These are phyloP conservation scores for Tadarida brasiliensis DNA, from an alignment of 2,797 vertebrate genomes.

Conservation along the genomic window DNA sequence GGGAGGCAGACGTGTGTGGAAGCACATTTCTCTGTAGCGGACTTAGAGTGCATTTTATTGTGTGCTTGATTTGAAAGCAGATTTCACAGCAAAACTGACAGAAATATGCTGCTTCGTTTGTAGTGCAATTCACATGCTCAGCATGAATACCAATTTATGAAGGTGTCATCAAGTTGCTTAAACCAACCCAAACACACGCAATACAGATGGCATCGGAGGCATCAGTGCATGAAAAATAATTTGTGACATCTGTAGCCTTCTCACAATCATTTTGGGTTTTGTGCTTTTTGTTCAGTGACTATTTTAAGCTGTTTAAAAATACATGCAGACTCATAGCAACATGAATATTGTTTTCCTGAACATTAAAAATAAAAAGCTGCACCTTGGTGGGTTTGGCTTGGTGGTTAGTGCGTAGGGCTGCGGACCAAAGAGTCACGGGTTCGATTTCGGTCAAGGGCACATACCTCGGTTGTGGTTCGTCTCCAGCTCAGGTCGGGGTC, in stretches of 20 bases:
- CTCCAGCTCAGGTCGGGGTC: no score
- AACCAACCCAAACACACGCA: conserved; percentile 65
- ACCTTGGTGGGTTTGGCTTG: no score
- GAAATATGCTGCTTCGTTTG: conserved; percentile 66
- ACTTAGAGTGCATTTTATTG: conserved; percentile 68
- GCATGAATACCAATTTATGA: conserved; percentile 73
- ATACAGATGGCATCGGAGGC: conserved; percentile 70
- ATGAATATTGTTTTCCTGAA: conserved; percentile 54
- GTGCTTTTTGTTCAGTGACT: conserved; percentile 53
- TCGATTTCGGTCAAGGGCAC: no score
- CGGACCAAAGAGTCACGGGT: no score
- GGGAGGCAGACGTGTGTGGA: conserved; percentile 67
- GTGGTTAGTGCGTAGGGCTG: no score
- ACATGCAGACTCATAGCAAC: neutral
- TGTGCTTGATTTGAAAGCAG: conserved; percentile 74
- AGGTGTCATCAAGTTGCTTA: conserved; percentile 73
- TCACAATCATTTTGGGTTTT: conserved; percentile 48
- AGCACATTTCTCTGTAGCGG: conserved; percentile 58
- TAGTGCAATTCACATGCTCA: conserved; percentile 67
- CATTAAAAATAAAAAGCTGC: conserved; percentile 21
- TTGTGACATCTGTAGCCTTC: conserved; percentile 76
- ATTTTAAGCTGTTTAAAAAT: conserved; percentile 67
- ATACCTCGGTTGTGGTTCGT: no score
- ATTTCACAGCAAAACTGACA: conserved; percentile 67
- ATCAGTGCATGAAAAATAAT: conserved; percentile 76